Base-by-base conservation (phyloP, 1,140 invertebrate genomes). In the Probaryconus sp. region DNA sequence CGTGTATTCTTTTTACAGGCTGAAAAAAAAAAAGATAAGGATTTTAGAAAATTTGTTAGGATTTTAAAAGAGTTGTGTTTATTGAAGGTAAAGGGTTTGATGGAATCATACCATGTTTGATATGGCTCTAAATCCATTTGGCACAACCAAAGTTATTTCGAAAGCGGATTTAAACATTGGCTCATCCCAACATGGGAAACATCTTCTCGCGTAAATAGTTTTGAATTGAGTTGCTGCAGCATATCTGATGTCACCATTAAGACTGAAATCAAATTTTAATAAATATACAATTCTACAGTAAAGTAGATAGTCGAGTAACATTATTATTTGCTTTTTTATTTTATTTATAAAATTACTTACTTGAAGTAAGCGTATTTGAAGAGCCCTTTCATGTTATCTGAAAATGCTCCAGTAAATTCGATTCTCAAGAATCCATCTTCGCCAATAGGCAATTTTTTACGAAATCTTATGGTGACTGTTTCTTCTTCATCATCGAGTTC, bases 141-240 rank as follows among this genome's bases (percentile, higher is more conserved):
- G 94, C 50, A 95, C 94, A 69, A 92, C 88, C 0, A 98, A 85
- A 0, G 92, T 93, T 26, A 98, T 93, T 83, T 96, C 93, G 89
- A 98, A 98, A 0, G 94, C 96, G 1, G 96, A 94, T 85, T 98
- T 98, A 5, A 96, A 90, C 13, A 95, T 94, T 13, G 97, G 97
- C 83, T 98, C 97, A 88, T 98, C 97, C 95, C 95, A 98, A 85
- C 96, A 98, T 1, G 96, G 96, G 81, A 98, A 98, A 80, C 95
- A 96, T 65, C 94, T 89, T 26, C 96, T 88, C 3, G 96, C 96
- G 90, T 96, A 95, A 7, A 95, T 97, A 0, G 96, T 90, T 89
- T 97, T 92, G 84, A 97, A 97, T 85, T 97, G 96, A 11, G 96
- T 98, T 24, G 96, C 94, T 11, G 94, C 95, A 14, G 14, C 43